Base-by-base conservation (phyloP, 2,888 invertebrate genomes). In the Strigamia crassipes region DNA sequence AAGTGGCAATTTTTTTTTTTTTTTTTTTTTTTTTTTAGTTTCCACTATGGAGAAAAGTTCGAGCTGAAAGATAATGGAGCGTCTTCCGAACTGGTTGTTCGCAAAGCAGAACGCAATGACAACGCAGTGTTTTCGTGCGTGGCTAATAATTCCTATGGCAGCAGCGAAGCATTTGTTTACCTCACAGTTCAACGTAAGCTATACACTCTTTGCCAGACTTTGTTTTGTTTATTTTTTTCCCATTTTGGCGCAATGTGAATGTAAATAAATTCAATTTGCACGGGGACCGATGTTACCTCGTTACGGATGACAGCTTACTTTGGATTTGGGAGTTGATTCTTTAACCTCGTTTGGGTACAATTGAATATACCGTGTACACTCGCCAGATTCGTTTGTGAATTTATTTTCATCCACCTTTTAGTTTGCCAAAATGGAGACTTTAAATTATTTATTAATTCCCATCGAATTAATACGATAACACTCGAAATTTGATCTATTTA, bases 111-210 rank as follows among this genome's bases (percentile, higher is more conserved):
- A 42, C 31, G 81, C 18, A 27, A 41, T 15, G 81, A 81, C 51
- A 81, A 77, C 21, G 66, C 81, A 1, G 77, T 46, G 15, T 81
- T 81, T 77, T 27, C 66, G 38, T 81, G 81, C 42, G 23, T 77
- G n/a, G 81, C 81, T 10, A 81, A 81, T 73, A 81, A 81, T 41
- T 73, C 73, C 13, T 81, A 73, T 27, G 81, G 81, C 31, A 38
- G 31, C 27, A 77, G 73, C 23, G 81, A 81, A 41, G 41, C 77
- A 38, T 21, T 81, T 21, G 18, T 77, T 38, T 77, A 77, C 27
- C 73, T 81, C 41, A 81, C 38, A 21, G 77, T 81, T 21, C 81
- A 81, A 77, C 38, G 81, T 81, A 81, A 81, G 66, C 18, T 38
- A 41, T 21, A 8, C 31, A 8, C 31, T 79, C 6, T 38, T 27